Evolutionary conservation across 2,888 invertebrate species (phyloP).

Genomic region (Lepeophtheirus nordmannii): DNA sequence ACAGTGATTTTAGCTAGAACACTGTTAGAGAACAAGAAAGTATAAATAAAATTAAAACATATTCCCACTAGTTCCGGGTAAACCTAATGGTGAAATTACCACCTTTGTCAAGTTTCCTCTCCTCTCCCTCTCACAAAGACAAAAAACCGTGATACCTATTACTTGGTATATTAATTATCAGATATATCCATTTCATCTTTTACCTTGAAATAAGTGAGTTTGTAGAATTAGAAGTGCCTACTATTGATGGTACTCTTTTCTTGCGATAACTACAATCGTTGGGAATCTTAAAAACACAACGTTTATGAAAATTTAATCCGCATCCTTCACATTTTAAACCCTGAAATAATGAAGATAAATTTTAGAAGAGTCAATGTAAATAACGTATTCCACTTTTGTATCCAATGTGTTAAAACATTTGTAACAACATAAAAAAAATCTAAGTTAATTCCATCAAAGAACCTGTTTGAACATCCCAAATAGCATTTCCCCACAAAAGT

Average conservation of each 20-base stretch:
- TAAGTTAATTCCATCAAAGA: background rate
- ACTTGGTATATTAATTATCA: no score
- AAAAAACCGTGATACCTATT: no score
- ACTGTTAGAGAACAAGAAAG: no score
- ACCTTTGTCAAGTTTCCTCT: no score
- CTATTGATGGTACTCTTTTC: slow-evolving; percentile 36
- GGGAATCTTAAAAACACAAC: slow-evolving; percentile 82
- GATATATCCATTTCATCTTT: background rate
- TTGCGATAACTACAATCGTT: slow-evolving; percentile 68
- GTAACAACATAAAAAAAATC: background rate
- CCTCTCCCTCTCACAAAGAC: no score
- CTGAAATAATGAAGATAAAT: slow-evolving; percentile 40
- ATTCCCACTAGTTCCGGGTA: no score
- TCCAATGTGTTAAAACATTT: no score
- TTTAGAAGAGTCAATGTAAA: no score
- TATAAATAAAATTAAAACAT: no score
- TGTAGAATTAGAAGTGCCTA: background rate
- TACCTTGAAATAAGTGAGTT: background rate
- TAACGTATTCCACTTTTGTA: no score
- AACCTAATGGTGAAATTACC: no score
- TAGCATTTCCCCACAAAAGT: slow-evolving; percentile 98
- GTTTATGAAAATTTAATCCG: slow-evolving; percentile 93
- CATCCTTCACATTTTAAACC: slow-evolving; percentile 98
- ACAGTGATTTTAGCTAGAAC: no score
- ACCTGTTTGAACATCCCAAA: slow-evolving; percentile 72